Percentiles rank a stretch among this genome's conserved stretches.
phyloP scores from a whole-genome alignment of 2,888 invertebrate genomes.

The Matsumyia berberina region DNA sequence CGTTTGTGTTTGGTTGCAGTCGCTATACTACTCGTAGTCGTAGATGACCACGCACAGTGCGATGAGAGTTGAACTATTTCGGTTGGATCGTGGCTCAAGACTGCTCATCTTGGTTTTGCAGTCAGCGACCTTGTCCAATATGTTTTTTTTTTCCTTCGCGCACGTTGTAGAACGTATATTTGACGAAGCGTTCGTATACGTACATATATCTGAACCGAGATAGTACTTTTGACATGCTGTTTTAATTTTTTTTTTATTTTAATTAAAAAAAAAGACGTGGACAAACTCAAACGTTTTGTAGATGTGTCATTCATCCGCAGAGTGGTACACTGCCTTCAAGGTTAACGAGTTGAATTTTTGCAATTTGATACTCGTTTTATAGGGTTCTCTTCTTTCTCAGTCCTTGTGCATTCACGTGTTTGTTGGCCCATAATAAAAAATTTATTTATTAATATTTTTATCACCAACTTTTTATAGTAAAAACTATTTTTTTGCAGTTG shows the following conservation, averaged over 20 bases:
- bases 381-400: conserved; percentile 4
- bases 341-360: conserved; percentile 59
- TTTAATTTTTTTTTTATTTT: conserved; percentile 17
- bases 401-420: too few relatives aligned
- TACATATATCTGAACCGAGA: conserved; percentile 44
- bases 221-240: conserved; percentile 57
- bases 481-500: too few relatives aligned
- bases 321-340: conserved; percentile 53
- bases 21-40: neutral
- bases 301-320: conserved; percentile 60
- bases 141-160: conserved; percentile 3
- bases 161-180: conserved; percentile 17
- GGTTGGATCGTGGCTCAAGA: conserved; percentile 11
- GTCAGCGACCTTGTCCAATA: conserved; percentile 57
- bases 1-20: conserved; percentile 45
- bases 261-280: too few relatives aligned
- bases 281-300: conserved; percentile 50
- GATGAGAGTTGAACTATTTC: conserved; percentile 31
- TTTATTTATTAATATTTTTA: too few relatives aligned
- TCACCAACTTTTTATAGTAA: too few relatives aligned
- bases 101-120: conserved; percentile 35
- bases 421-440: too few relatives aligned
- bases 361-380: conserved; percentile 26
- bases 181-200: conserved; percentile 49
- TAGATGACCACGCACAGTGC: conserved; percentile 19